Evolutionary conservation across 2,888 invertebrate genomes (phyloP).

Genomic region (Drosophila subquinaria): DNA sequence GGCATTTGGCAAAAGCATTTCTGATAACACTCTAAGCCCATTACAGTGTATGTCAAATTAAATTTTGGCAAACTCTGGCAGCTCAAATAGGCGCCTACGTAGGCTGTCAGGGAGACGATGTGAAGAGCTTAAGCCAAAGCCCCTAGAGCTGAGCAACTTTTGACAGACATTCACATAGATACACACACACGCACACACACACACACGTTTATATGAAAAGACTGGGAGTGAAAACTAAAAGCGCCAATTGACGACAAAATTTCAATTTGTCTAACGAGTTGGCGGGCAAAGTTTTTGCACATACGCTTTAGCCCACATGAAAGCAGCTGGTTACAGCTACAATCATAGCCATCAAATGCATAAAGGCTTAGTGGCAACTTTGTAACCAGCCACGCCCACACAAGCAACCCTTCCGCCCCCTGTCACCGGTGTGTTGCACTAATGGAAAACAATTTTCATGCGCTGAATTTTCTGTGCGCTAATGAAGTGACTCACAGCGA

Average conservation of each 20-base stretch:
- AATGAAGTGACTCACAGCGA: constrained; percentile 64
- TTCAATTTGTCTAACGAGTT: constrained; percentile 78
- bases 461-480: constrained; percentile 65
- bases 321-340: constrained; percentile 49
- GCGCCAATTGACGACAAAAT: constrained; percentile 77
- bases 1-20: constrained; percentile 42
- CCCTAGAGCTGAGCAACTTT: constrained; percentile 50
- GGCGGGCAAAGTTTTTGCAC: constrained; percentile 62
- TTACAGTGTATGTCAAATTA: constrained; percentile 42
- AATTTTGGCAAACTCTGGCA: constrained; percentile 32
- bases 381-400: constrained; percentile 28
- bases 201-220: background rate
- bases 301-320: constrained; percentile 42
- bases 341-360: constrained; percentile 79
- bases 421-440: constrained; percentile 40
- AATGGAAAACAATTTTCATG: constrained; percentile 73
- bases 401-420: constrained; percentile 1
- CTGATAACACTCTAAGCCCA: constrained; percentile 30
- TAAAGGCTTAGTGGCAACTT: constrained; percentile 73
- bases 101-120: constrained; percentile 5
- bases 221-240: constrained; percentile 38
- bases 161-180: constrained; percentile 11
- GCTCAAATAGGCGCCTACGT: constrained; percentile 25
- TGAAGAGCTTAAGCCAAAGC: constrained; percentile 27
- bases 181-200: constrained; percentile 1